Percentiles rank a stretch among this genome's conserved stretches.
Conservation (phyloP, 2,888 invertebrate genomes). For the Pachymerium ferrugineum region DNA sequence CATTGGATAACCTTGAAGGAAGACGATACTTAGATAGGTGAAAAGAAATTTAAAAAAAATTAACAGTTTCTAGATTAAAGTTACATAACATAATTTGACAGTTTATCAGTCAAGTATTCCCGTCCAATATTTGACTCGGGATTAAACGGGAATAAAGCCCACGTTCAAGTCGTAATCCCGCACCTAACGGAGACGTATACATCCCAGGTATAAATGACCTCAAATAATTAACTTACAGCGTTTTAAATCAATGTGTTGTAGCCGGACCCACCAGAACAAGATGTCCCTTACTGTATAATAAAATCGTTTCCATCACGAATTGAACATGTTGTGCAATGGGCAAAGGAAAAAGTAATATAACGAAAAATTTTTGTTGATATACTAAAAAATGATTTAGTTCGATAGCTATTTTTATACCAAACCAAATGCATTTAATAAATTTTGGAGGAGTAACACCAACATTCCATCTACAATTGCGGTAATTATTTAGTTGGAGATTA, state of each 20-base stretch:
- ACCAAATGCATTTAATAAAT: constrained; percentile 11
- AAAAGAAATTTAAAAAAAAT: too few relatives aligned
- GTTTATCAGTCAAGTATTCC: neutral
- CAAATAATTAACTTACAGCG: neutral
- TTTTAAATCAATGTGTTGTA: constrained; percentile 37
- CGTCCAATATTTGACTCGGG: constrained; percentile 20
- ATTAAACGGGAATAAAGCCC: neutral
- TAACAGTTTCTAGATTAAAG: neutral
- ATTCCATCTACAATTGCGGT: neutral
- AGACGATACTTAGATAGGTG: constrained; percentile 53
- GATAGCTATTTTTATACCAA: constrained; percentile 30
- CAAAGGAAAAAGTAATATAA: constrained; percentile 42
- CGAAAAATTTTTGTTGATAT: neutral
- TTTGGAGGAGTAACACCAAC: neutral
- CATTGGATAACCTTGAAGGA: constrained; percentile 33
- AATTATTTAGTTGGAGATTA: neutral
- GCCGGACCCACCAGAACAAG: constrained; percentile 47
- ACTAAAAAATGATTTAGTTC: constrained; percentile 23
- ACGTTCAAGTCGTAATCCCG: neutral
- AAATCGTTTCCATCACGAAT: constrained; percentile 50
- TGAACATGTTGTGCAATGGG: constrained; percentile 51
- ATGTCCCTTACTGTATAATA: constrained; percentile 49
- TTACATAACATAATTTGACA: neutral
- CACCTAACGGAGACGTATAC: neutral
- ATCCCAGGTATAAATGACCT: neutral